phyloP scores from a whole-genome alignment of 2,888 invertebrate species.

The Terebella lapidaria region DNA sequence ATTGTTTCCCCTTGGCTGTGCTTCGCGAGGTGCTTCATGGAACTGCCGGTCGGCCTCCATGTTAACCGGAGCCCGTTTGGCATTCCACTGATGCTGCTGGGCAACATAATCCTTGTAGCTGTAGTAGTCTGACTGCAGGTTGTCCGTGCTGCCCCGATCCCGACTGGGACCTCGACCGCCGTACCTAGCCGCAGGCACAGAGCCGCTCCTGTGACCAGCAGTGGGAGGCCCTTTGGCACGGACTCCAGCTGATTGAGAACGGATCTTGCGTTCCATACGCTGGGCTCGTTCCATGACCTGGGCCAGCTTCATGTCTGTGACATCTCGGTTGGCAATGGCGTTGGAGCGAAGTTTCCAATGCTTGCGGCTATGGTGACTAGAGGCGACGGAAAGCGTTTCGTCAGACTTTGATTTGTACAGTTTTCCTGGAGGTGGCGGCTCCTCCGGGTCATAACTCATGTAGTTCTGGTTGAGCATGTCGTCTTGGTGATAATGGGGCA shows the following conservation, averaged over 20 bases:
- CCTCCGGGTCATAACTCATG: neutral
- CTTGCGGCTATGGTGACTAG: slow-evolving; percentile 11
- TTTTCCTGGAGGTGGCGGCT: slow-evolving; percentile 8
- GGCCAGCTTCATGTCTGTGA: neutral
- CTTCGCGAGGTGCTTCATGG: neutral
- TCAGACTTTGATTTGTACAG: slow-evolving; percentile 23
- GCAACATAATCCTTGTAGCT: neutral
- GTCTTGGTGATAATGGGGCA: slow-evolving; percentile 7
- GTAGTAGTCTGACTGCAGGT: neutral
- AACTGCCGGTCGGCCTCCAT: neutral
- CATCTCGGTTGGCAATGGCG: neutral
- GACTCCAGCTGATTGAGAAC: slow-evolving; percentile 1
- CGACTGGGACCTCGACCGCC: neutral
- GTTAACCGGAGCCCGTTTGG: neutral
- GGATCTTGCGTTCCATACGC: neutral
- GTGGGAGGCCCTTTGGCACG: neutral
- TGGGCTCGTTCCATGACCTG: neutral
- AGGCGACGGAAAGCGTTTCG: slow-evolving; percentile 22
- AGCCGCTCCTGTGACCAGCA: neutral
- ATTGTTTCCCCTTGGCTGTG: neutral
- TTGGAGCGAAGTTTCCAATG: slow-evolving; percentile 7
- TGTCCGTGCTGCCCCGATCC: neutral
- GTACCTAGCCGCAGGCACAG: neutral
- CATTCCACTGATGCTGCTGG: neutral
- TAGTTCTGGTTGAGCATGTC: slow-evolving; percentile 7